Base-by-base conservation (phyloP, 2,888 invertebrate genomes). In the Ryuthela nishihirai region DNA sequence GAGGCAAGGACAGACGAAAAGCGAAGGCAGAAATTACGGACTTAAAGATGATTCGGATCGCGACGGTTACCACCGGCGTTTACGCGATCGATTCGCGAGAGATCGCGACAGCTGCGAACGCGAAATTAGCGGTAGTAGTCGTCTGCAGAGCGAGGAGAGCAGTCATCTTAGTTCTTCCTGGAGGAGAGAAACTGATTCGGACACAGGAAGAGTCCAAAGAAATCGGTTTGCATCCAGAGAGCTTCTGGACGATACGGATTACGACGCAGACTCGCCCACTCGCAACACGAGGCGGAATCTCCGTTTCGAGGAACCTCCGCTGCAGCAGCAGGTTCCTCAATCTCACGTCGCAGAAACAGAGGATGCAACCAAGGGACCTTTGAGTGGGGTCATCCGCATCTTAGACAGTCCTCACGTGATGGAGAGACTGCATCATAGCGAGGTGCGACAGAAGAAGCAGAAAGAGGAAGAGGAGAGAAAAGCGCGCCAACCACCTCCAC, bases 371-470 rank as follows among this genome's bases (percentile, higher is more conserved):
- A 68, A 73, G 58, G 76, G 78, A 3, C 92, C 92, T 4, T 78
- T 93, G 3, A 91, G 91, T 74, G 93, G 93, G 50, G 91, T 93
- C 70, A 88, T 87, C 62, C 81, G 90, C 32, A 77, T 93, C 25
- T 85, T 85, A 49, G 93, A 93, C 73, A 91, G 90, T 47, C 87
- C 91, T 0, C 81, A 90, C 52, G 90, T 92, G 9, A 90, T 93
- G 82, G 88, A 89, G 73, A 84, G 90, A 64, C 80, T 93, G 69
- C 84, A 89, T 70, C 91, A 92, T 67, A 83, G 82, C 65, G 87
- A 87, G 68, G 82, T 67, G n/a, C 50, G 54, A 66, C 77, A 82
- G 72, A 75, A 82, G 74, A 63, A 85, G 86, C 71, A 88, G 87
- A 73, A 67, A 60, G 64, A 66, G 54, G 66, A 68, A 56, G 56